phyloP scores from a whole-genome alignment of 2,113 vertebrate genomes.

The Benitochromis conjunctus region DNA sequence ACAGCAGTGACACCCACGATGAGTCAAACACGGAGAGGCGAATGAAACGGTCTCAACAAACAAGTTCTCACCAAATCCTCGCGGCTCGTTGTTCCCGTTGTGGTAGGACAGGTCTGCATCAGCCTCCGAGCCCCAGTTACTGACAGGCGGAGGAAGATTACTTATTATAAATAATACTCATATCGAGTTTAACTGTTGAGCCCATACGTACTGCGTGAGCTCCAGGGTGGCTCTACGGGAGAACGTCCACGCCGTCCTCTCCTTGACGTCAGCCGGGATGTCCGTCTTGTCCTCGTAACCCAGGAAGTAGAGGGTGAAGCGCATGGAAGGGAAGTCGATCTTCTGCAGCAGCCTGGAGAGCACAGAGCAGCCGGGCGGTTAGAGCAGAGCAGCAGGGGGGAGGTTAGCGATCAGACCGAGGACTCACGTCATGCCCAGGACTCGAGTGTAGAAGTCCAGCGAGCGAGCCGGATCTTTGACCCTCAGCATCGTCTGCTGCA shows the following conservation, averaged over 20 bases:
- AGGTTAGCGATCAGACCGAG: background rate
- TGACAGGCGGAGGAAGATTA: constrained; percentile 31
- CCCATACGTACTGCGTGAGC: constrained; percentile 30
- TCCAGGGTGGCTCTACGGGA: constrained; percentile 23
- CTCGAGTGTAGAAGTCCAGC: constrained; percentile 46
- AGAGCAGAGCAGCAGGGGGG: background rate
- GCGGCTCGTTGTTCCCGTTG: background rate
- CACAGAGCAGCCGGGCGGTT: background rate
- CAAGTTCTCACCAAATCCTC: background rate
- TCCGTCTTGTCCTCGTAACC: constrained; percentile 39
- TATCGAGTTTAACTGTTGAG: background rate
- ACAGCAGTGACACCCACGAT: background rate
- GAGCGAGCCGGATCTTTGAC: constrained; percentile 35
- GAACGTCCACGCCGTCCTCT: constrained; percentile 53
- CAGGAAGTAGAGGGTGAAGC: constrained; percentile 43
- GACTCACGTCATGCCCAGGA: constrained; percentile 55
- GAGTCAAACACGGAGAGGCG: background rate
- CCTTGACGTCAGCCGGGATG: constrained; percentile 13
- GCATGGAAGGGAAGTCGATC: constrained; percentile 43
- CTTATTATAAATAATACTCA: background rate
- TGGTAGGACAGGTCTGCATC: background rate
- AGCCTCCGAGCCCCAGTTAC: constrained; percentile 83
- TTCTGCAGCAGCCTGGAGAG: constrained; percentile 44
- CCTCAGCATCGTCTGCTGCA: constrained; percentile 59
- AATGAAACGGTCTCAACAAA: background rate